Evolutionary conservation across 2,113 vertebrate species (phyloP).

Genomic region (Danionella cerebrum): DNA sequence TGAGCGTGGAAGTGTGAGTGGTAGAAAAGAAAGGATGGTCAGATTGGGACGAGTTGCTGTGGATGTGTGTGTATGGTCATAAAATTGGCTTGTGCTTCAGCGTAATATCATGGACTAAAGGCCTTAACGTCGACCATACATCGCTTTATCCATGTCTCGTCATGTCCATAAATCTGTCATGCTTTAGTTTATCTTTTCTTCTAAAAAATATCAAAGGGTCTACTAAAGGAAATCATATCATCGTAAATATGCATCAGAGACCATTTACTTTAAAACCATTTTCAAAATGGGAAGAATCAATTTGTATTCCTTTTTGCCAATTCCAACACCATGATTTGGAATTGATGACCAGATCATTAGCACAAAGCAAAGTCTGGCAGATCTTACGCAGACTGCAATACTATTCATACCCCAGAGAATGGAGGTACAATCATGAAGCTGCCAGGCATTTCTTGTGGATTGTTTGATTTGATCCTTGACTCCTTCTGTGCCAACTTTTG

Average conservation of each 20-base stretch:
- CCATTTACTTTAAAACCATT: constrained; percentile 12
- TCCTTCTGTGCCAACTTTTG: background rate
- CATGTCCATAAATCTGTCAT: constrained; percentile 66
- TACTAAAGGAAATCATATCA: constrained; percentile 67
- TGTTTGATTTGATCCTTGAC: background rate
- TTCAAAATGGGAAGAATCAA: constrained; percentile 17
- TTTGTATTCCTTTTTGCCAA: background rate
- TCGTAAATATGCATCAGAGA: constrained; percentile 58
- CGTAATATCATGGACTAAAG: constrained; percentile 81
- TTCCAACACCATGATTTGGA: background rate
- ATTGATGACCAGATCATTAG: constrained; percentile 11
- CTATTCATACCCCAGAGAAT: constrained; percentile 6
- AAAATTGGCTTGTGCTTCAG: constrained; percentile 70
- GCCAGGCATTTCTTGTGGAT: background rate
- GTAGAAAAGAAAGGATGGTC: constrained; percentile 34
- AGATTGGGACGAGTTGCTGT: constrained; percentile 44
- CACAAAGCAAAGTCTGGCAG: constrained; percentile 15
- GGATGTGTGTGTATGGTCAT: constrained; percentile 62
- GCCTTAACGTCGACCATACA: constrained; percentile 76
- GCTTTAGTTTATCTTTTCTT: constrained; percentile 54
- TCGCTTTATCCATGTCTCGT: constrained; percentile 47
- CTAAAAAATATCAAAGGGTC: constrained; percentile 70
- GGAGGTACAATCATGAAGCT: background rate
- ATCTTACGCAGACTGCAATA: constrained; percentile 5
- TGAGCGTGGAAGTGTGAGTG: constrained; percentile 9